Evolutionary conservation across 2,797 vertebrate species (phyloP).

Genomic region (Ctenopoma multispine): DNA sequence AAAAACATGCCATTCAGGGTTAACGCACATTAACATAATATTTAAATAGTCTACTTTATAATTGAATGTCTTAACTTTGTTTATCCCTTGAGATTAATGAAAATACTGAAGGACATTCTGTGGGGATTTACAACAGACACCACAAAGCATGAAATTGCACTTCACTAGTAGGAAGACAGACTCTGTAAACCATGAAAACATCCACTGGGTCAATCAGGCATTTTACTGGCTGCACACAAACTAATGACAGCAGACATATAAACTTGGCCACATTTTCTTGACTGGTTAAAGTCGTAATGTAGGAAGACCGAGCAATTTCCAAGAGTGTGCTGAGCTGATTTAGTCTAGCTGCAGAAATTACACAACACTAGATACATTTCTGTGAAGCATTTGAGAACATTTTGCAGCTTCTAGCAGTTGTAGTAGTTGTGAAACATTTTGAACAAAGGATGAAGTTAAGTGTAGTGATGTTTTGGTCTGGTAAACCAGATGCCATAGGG

Average conservation of each 20-base stretch:
- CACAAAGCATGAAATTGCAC: conserved; percentile 8
- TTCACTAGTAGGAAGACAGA: conserved; percentile 5
- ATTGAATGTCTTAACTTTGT: conserved; percentile 19
- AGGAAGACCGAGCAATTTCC: background rate
- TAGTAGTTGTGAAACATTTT: no score
- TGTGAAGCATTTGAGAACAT: background rate
- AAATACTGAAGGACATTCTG: conserved; percentile 36
- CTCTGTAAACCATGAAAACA: conserved; percentile 6
- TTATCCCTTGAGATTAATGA: conserved; percentile 23
- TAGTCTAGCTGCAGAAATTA: background rate
- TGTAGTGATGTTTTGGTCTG: no score
- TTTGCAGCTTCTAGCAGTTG: no score
- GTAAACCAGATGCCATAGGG: no score
- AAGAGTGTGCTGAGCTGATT: background rate
- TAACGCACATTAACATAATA: conserved; percentile 6
- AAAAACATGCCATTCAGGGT: conserved; percentile 18
- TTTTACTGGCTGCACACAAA: conserved; percentile 7
- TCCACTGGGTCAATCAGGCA: background rate
- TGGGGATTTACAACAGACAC: conserved; percentile 9
- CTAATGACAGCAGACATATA: background rate
- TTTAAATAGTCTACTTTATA: background rate
- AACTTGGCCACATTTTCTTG: background rate
- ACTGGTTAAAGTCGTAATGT: background rate
- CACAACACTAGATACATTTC: background rate
- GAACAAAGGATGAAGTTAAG: no score